Evolutionary conservation across 2,888 invertebrate genomes (phyloP).

Genomic region (Pollenia labialis): DNA sequence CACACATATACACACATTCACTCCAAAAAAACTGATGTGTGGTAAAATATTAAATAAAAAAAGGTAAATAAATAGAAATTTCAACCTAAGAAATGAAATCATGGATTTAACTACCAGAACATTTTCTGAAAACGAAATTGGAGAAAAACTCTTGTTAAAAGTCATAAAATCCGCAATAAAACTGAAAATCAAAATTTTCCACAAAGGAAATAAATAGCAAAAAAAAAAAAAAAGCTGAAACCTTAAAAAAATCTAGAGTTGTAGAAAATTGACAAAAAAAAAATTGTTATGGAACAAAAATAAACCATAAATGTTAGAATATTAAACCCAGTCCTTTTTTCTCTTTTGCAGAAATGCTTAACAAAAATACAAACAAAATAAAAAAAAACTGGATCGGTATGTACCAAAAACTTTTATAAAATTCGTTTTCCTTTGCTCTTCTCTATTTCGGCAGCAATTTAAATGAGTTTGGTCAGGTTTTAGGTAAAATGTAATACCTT

Average conservation of each 20-base stretch:
- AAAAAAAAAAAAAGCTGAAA: neutral
- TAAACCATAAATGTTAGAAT: conserved; percentile 30
- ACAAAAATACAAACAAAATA: neutral
- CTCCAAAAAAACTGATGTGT: neutral
- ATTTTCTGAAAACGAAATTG: conserved; percentile 5
- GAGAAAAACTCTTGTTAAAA: conserved; percentile 42
- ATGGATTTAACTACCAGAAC: conserved; percentile 10
- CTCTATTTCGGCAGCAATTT: conserved; percentile 3
- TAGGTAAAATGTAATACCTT: conserved; percentile 31
- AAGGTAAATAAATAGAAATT: neutral
- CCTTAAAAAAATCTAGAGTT: conserved; percentile 18
- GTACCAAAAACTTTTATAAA: conserved; percentile 5
- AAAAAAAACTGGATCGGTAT: neutral
- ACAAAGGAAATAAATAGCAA: conserved; percentile 9
- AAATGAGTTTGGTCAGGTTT: conserved; percentile 6
- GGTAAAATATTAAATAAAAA: neutral
- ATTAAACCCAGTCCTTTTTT: conserved; percentile 13
- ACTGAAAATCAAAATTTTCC: conserved; percentile 34
- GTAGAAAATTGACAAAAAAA: conserved; percentile 19
- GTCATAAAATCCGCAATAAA: conserved; percentile 47
- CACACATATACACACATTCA: neutral
- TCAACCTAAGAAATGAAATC: neutral
- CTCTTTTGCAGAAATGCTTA: neutral
- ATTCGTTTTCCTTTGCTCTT: neutral
- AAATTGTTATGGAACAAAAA: neutral